These are phyloP conservation scores for Hypsopygia costalis DNA, from an alignment of 2,888 invertebrate genomes.

Conservation along the genomic window DNA sequence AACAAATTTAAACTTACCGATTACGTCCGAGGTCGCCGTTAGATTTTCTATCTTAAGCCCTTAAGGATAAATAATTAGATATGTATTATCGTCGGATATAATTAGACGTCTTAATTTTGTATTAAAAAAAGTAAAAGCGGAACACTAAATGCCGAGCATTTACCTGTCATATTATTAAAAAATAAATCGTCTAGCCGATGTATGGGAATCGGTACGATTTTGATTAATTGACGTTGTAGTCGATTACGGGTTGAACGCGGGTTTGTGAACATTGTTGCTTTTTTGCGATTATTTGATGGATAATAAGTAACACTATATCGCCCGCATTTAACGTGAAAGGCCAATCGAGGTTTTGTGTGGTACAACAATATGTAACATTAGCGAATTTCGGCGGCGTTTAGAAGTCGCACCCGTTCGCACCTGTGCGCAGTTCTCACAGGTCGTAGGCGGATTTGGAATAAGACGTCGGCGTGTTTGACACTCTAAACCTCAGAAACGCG, in stretches of 20 bases:
- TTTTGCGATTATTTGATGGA: slow-evolving; percentile 13
- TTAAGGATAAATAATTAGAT: neutral
- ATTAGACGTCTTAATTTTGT: slow-evolving; percentile 14
- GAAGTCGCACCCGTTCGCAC: slow-evolving; percentile 61
- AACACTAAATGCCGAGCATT: slow-evolving; percentile 76
- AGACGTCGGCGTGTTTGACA: slow-evolving; percentile 55
- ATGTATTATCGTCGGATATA: neutral
- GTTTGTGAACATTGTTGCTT: slow-evolving; percentile 24
- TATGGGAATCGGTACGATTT: slow-evolving; percentile 70
- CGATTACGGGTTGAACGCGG: slow-evolving; percentile 64
- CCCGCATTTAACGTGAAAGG: slow-evolving; percentile 40
- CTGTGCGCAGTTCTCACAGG: slow-evolving; percentile 49
- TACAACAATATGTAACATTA: slow-evolving; percentile 42
- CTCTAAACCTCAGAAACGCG: slow-evolving; percentile 49
- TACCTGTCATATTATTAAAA: slow-evolving; percentile 77
- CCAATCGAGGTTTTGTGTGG: slow-evolving; percentile 33
- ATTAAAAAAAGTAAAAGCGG: slow-evolving; percentile 46
- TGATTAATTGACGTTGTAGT: slow-evolving; percentile 68
- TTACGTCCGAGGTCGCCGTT: slow-evolving; percentile 1
- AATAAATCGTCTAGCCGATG: slow-evolving; percentile 54
- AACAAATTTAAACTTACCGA: slow-evolving; percentile 22
- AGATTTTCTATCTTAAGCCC: slow-evolving; percentile 24
- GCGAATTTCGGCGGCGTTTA: slow-evolving; percentile 27
- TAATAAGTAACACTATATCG: slow-evolving; percentile 40
- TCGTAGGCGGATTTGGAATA: slow-evolving; percentile 24